Evolutionary conservation across 2,113 vertebrate species (phyloP), one percentile per base, ranked within the genome.

Genomic region (Saccopteryx leptura): DNA sequence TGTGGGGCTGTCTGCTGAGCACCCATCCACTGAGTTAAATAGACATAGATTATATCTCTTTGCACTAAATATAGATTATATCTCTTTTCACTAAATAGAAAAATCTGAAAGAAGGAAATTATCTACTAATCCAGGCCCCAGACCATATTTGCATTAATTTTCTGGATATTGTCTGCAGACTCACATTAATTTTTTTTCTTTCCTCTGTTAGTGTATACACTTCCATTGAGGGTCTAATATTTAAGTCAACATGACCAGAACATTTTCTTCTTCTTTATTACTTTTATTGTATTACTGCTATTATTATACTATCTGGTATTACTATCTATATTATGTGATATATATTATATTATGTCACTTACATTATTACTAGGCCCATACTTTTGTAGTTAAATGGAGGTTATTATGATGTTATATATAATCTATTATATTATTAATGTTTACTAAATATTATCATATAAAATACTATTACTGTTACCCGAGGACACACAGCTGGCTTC

Each of bases 71-170:
- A 50, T 1, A 31, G 88, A 91, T 46, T 17, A 4, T 68, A 74
- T 83, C 71, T 91, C 60, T 85, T 46, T 68, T 54, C 1, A 19
- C 39, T 78, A 93, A 74, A 82, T 21, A 50, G 31, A 72, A 88
- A 78, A 85, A 28, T 60, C 69, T 79, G 50, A 95, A 92, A 85
- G 61, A 56, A 89, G 83, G 52, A 95, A 50, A 74, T 31, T 50
- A 85, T 60, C 46, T 88, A 26, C 56, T 61, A 91, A 90, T 12
- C 52, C 31, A 52, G 50, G 5, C 11, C 23, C 28, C 48, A 74
- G 75, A 19, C 7, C 6, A 14, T n/a, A 28, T 69, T 91, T 91
- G 48, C 19, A 39, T 56, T 75, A 79, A 60, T 93, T 76, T 28
- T 96, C 48, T 84, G 58, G 31, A 28, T 21, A 90, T n/a, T 80